These are phyloP conservation scores for Takifugu rubripes DNA, from an alignment of 2,797 vertebrate genomes.

Conservation along the genomic window DNA sequence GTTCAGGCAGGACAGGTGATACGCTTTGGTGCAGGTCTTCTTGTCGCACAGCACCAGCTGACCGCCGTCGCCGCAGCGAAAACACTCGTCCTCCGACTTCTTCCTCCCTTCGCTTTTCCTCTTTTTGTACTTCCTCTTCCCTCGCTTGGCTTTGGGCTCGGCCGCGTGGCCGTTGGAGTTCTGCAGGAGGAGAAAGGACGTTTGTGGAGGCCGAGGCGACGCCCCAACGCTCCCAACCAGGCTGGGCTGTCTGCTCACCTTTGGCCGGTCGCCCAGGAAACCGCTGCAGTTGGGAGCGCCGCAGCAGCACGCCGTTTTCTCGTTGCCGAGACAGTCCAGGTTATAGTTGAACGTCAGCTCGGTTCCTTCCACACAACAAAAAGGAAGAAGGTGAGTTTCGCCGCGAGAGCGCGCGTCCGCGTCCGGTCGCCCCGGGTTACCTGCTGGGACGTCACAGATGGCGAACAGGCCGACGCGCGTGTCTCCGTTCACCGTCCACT, in stretches of 20 bases:
- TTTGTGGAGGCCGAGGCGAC: too few relatives aligned
- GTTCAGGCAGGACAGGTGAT: slow-evolving; percentile 92
- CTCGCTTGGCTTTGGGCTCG: slow-evolving; percentile 87
- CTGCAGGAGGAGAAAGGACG: slow-evolving; percentile 18
- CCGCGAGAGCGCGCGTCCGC: too few relatives aligned
- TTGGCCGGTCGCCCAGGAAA: slow-evolving; percentile 94
- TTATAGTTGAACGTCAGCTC: slow-evolving; percentile 99
- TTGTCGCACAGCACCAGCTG: slow-evolving; percentile 92
- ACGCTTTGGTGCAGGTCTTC: slow-evolving; percentile 94
- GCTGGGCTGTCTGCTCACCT: slow-evolving; percentile 70
- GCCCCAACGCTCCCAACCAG: too few relatives aligned
- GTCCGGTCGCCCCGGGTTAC: slow-evolving; percentile 54
- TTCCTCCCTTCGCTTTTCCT: slow-evolving; percentile 83
- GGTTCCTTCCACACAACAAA: slow-evolving; percentile 73
- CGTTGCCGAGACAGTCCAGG: slow-evolving; percentile 95
- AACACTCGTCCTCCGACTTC: slow-evolving; percentile 93
- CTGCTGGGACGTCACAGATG: slow-evolving; percentile 90
- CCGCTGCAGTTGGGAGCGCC: slow-evolving; percentile 97
- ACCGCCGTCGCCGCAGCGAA: slow-evolving; percentile 94
- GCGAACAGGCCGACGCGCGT: slow-evolving; percentile 94
- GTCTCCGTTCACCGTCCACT: slow-evolving; percentile 98
- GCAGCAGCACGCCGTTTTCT: slow-evolving; percentile 94
- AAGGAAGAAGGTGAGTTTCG: not conserved
- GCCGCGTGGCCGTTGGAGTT: slow-evolving; percentile 71
- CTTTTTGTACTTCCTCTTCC: slow-evolving; percentile 84